phyloP scores from a whole-genome alignment of 1,140 invertebrate genomes.

The Drosophila pectinifera region DNA sequence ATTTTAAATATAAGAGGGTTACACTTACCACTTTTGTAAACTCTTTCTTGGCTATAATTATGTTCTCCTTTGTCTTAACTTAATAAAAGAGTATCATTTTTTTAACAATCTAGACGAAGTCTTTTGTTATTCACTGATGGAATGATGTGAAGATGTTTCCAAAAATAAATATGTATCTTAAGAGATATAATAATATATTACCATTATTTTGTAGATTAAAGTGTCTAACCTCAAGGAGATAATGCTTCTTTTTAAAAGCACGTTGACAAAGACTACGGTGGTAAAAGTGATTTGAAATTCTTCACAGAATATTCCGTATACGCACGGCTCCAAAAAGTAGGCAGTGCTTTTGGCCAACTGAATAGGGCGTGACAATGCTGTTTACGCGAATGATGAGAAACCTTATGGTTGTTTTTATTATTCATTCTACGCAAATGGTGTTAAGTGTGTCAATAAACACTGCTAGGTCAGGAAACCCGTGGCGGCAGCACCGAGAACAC shows the following conservation, averaged over 20 bases:
- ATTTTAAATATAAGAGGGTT: too few relatives aligned
- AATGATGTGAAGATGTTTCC: too few relatives aligned
- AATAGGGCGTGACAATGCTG: neutral
- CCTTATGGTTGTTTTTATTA: slow-evolving; percentile 19
- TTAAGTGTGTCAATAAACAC: slow-evolving; percentile 12
- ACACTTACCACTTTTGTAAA: too few relatives aligned
- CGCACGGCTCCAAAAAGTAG: neutral
- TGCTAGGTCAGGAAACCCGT: slow-evolving; percentile 41
- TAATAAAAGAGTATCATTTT: too few relatives aligned
- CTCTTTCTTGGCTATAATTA: neutral
- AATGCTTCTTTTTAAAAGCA: too few relatives aligned
- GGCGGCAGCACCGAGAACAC: neutral
- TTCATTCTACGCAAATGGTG: slow-evolving; percentile 13
- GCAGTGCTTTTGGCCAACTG: neutral
- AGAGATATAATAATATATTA: too few relatives aligned
- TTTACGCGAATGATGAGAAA: neutral
- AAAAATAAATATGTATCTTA: too few relatives aligned
- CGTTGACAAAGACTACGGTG: too few relatives aligned
- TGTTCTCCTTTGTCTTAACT: too few relatives aligned
- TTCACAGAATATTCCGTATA: neutral
- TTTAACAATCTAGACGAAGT: neutral
- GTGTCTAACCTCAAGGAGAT: too few relatives aligned
- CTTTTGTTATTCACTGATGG: too few relatives aligned
- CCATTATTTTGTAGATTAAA: too few relatives aligned
- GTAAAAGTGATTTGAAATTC: neutral